Evolutionary conservation across 2,888 invertebrate genomes (phyloP), one percentile per base, ranked within the genome.

Genomic region (Sesia apiformis): DNA sequence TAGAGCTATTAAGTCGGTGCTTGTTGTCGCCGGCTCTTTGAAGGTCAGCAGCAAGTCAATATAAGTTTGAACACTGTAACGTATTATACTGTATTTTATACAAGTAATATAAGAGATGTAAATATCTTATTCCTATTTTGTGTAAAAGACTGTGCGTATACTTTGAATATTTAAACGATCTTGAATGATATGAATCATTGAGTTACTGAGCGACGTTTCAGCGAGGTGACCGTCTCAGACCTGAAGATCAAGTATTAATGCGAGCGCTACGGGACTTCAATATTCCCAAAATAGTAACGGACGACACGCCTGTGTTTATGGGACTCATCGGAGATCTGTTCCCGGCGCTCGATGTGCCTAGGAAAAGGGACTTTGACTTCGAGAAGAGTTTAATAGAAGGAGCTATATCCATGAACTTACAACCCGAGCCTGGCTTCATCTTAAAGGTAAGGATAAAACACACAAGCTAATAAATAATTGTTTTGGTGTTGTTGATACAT

Each of bases 231-330:
- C 91, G 93, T 53, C 83, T 85, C 40, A 90, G 95, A 42, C 94
- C 97, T 0, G 97, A 98, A 86, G 97, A 98, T 81, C 97, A 97
- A 90, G 97, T 97, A 43, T 80, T 98, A 52, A 98, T 98, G 97
- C 91, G 98, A 78, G 98, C 98, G 0, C 78, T 98, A 63, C 90
- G 98, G 80, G 98, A 98, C 88, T 98, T 98, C 78, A 98, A 98
- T 76, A 94, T 96, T 56, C 98, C 98, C 0, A 98, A 98, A 90
- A 97, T 98, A 64, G 93, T 98, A 5, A 96, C 97, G 0, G 97
- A 98, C 67, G 98, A 98, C 73, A 92, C 94, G 56, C 94, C 96
- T 0, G 94, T 98, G 1, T 98, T 98, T 76, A 96, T 98, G 96
- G 98, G 97, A 7, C 91, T 98, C 38, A 97, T 98, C 63, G 96